A percentile compares a stretch with the other conserved stretches of the same genome.
phyloP scores from a whole-genome alignment of 1,140 invertebrate species.

The Trichonephila clavata region DNA sequence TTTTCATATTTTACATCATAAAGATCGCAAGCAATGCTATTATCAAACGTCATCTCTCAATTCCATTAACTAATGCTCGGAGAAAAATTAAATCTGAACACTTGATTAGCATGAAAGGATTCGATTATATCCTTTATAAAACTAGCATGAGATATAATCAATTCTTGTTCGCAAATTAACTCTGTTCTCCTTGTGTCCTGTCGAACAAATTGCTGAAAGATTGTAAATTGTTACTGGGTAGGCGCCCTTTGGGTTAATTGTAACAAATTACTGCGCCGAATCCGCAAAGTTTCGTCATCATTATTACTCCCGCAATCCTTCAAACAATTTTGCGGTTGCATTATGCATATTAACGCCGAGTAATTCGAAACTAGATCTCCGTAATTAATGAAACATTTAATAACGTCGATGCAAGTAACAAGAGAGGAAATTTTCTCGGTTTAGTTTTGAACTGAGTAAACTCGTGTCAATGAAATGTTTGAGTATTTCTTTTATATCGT shows the following conservation, averaged over 20 bases:
- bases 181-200: neutral
- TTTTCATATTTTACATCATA: too few relatives aligned
- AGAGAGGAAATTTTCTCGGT: constrained; percentile 27
- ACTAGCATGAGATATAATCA: neutral
- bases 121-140: neutral
- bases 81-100: neutral
- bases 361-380: constrained; percentile 48
- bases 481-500: neutral
- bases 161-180: neutral
- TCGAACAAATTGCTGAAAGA: constrained; percentile 36
- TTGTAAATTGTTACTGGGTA: constrained; percentile 1
- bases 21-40: too few relatives aligned
- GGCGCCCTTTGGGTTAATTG: constrained; percentile 44
- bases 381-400: constrained; percentile 66
- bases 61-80: too few relatives aligned
- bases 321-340: constrained; percentile 56
- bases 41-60: too few relatives aligned
- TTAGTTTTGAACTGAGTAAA: neutral
- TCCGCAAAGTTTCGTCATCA: neutral
- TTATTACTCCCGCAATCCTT: constrained; percentile 39
- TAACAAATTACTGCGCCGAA: constrained; percentile 34
- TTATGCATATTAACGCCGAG: constrained; percentile 50
- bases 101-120: neutral
- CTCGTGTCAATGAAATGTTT: neutral
- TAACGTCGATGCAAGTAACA: constrained; percentile 29